Evolutionary conservation across 2,113 vertebrate genomes (phyloP), one percentile per base, ranked within the genome.

Genomic region (Pterocles orientalis): DNA sequence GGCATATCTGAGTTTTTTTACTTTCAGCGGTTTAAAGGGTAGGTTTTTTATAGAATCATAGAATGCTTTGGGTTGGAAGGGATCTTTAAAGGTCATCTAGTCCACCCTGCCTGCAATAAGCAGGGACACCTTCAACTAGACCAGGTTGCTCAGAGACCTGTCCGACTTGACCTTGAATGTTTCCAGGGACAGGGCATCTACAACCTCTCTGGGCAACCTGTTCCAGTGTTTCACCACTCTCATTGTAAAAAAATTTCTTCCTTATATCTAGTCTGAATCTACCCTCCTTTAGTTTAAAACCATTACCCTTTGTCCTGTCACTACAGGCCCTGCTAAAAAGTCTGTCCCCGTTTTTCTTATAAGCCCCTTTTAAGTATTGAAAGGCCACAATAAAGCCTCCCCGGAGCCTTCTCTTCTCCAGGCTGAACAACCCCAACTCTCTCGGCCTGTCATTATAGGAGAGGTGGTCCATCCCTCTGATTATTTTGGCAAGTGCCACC

Each of bases 231-330:
- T 80, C 28, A 53, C 11, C 18, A 43, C 41, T 5, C 14, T 13
- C 15, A 43, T 9, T 0, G 13, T 24, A 53, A 51, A 81, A n/a
- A 9, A 9, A 3, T 1, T 1, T n/a, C 23, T 29, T 48, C 41
- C 18, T 65, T 61, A 8, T 18, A 47, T 12, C 15, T 51, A 60
- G 34, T 41, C 34, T 34, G 10, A 83, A 36, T 86, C 41, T 51
- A 34, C 10, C 2, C 8, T 79, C 0, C 0, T 56, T 47, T n/a
- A 65, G 8, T 51, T 80, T 61, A 76, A 94, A 89, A 57, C 3
- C 21, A 16, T 73, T 33, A 45, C 3, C 2, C 3, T 28, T 69
- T 29, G 7, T 70, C 11, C n/a, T 82, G 3, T 29, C 4, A 3
- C 39, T 24, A 79, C 6, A 48, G 17, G 17, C 17, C 41, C 57